Base-by-base conservation (phyloP, 2,888 invertebrate genomes). In the Platycnemis pennipes region DNA sequence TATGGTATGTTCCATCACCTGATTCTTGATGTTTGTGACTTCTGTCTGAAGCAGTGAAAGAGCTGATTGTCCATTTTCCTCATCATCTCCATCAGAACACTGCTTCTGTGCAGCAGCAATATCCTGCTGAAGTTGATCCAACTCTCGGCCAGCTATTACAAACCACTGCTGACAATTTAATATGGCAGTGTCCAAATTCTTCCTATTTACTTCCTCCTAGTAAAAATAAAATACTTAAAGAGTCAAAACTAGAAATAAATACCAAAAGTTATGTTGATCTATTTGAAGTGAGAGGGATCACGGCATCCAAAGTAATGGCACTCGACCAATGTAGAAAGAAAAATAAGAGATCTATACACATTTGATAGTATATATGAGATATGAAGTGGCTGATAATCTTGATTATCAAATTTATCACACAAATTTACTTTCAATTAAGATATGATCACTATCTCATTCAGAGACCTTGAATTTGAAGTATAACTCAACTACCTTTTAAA, bases 91-190 rank as follows among this genome's bases (percentile, higher is more conserved):
- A 97, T 97, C 95, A 98, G 97, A 56, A n/a, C 91, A 91, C 63
- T 91, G 63, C 69, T 91, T 91, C 63, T 91, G 91, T 26, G 91
- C 91, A 69, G 91, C 91, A 3, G 91, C 91, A 53, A 91, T 91
- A 96, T 98, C 98, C 95, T 97, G 97, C 96, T 98, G 98, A 46
- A 98, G 97, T 95, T 98, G 97, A 95, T 98, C 98, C 94, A 98
- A 98, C 96, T 98, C 98, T 95, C 97, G 97, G 94, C 98, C 97
- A 42, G 98, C 98, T 95, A 98, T 97, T 94, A 97, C 97, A 96
- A 98, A 98, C 98, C 98, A 98, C 95, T 98, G 98, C 95, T 98
- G 97, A 96, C 98, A 98, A 95, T 98, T 91, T 44, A 63, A n/a
- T n/a, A 91, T 97, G 94, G 97, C 96, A 88, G 98, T 95, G 94